Evolutionary conservation across 1,140 invertebrate species (phyloP), one percentile per base, ranked within the genome.

Genomic region (Diprion similis): DNA sequence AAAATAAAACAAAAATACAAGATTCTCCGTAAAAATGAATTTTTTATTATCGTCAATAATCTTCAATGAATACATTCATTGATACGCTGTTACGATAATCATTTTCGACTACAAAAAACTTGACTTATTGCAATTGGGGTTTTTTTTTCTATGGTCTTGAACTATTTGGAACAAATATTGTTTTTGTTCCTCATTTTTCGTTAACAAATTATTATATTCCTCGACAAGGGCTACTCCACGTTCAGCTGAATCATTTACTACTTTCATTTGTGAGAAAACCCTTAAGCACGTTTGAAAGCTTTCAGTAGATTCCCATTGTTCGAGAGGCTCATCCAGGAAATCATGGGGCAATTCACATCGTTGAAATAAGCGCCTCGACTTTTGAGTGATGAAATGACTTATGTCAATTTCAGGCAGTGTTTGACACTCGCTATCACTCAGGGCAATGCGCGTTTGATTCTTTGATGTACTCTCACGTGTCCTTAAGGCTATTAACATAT

Each of bases 181-280:
- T 71, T 71, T 71, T 37, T 71, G 70, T 17, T 71, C 70, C 59
- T 71, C 70, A 24, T 71, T 46, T 24, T 59, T 59, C 6, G 51
- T 59, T 4, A 59, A 17, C 11, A 59, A 15, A 46, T 71, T 59
- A 59, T 59, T 59, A 59, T 59, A 59, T 59, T 59, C 70, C 18
- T 71, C 46, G 13, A 17, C 4, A 13, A 51, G 48, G 24, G 19
- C 45, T 24, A 71, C 48, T 15, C 45, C 70, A 47, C 46, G 10
- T 59, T 71, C 70, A 17, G 70, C n/a, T 11, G 19, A 37, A 46
- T 73, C 75, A 46, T 76, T 73, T 17, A 73, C 72, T 1, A 76
- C 71, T 11, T 71, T 59, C 18, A 73, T n/a, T 64, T 47, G 46
- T 59, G n/a, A 19, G 66, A 70, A n/a, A 70, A 45, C 13, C 18